Conservation (phyloP, 1,140 invertebrate genomes). For the Drosophila tropicalis region DNA sequence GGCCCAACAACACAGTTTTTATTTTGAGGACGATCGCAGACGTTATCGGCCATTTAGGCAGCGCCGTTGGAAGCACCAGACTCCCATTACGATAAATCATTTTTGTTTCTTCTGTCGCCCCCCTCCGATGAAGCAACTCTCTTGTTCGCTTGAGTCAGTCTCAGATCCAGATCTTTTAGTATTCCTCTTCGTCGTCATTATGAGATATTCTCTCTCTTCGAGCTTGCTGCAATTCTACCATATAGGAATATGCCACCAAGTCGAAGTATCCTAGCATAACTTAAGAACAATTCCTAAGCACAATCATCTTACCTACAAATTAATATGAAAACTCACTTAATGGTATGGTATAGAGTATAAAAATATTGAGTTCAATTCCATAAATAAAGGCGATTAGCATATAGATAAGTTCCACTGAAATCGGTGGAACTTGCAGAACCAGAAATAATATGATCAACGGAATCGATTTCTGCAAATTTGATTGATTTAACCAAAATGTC, state of each 20-base stretch:
- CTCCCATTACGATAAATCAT: conserved; percentile 80
- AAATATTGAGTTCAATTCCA: conserved; percentile 7
- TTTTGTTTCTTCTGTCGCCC: conserved; percentile 51
- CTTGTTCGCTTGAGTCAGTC: too few species aligned
- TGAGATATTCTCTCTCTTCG: accelerated
- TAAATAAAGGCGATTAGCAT: conserved; percentile 18
- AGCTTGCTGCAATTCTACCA: not conserved
- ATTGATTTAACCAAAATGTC: too few species aligned
- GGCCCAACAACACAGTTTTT: conserved; percentile 24
- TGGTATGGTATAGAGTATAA: conserved; percentile 20
- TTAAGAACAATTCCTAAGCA: not conserved
- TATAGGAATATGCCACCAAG: conserved; percentile 11
- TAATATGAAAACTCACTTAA: conserved; percentile 20
- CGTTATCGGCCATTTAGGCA: conserved; percentile 75
- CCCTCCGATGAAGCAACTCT: too few species aligned
- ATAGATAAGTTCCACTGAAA: conserved; percentile 14
- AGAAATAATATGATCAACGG: conserved; percentile 15
- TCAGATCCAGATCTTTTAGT: not conserved
- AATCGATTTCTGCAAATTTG: not conserved
- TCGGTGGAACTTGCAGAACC: conserved; percentile 5
- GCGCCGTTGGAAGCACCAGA: conserved; percentile 58
- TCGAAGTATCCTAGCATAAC: conserved; percentile 34
- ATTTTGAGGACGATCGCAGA: conserved; percentile 21
- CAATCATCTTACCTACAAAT: too few species aligned
- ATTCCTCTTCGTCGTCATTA: not conserved